These are phyloP conservation scores for Eucidaris tribuloides DNA, from an alignment of 35 echinoderm and acorn worm genomes.

Conservation along the genomic window DNA sequence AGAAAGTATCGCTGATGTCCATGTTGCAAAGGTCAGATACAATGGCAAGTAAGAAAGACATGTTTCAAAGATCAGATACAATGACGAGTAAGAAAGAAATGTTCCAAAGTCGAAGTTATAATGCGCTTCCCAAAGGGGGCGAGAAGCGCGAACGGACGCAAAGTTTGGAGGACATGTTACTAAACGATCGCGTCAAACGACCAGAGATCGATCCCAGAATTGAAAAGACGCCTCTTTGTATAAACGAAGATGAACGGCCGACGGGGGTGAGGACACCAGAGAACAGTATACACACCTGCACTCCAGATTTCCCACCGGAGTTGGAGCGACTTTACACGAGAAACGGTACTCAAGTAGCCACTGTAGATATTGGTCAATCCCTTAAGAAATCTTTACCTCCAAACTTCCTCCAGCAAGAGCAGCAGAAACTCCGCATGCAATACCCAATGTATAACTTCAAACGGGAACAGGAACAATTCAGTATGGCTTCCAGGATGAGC, in stretches of 20 bases:
- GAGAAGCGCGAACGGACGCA: constrained; percentile 26
- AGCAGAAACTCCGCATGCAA: constrained; percentile 49
- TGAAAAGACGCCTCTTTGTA: background rate
- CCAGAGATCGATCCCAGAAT: background rate
- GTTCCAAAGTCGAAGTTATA: background rate
- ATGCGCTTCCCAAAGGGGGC: background rate
- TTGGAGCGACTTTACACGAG: constrained; percentile 59
- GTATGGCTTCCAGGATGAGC: background rate
- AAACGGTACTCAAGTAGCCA: constrained; percentile 35
- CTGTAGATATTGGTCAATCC: constrained; percentile 40
- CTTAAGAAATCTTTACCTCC: constrained; percentile 47
- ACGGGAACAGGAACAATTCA: constrained; percentile 4
- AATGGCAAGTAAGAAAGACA: background rate
- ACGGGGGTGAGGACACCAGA: background rate
- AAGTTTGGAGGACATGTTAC: constrained; percentile 24
- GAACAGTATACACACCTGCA: background rate
- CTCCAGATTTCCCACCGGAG: constrained; percentile 54
- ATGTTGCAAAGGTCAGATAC: constrained; percentile 31
- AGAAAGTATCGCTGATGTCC: constrained; percentile 64
- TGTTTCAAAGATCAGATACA: constrained; percentile 27
- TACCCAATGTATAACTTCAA: constrained; percentile 96
- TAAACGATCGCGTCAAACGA: background rate
- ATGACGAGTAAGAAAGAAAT: background rate
- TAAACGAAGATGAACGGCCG: constrained; percentile 18
- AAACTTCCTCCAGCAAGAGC: constrained; percentile 52